phyloP scores from a whole-genome alignment of 35 echinoderm and acorn worm species.

The Lytechinus variegatus region DNA sequence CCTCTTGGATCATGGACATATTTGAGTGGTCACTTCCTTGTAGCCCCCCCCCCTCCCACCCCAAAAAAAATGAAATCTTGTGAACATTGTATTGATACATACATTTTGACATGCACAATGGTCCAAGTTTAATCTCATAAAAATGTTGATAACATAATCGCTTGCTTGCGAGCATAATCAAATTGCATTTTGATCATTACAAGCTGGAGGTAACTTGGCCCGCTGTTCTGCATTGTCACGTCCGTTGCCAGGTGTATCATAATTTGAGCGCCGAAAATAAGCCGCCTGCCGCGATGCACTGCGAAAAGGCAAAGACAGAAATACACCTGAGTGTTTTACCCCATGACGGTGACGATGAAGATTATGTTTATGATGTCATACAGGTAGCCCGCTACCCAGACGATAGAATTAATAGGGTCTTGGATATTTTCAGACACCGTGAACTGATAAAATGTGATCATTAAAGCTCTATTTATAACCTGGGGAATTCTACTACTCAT shows the following conservation, averaged over 20 bases:
- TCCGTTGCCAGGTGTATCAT: background rate
- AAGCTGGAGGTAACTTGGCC: background rate
- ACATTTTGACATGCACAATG: background rate
- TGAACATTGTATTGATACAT: background rate
- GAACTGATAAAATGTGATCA: background rate
- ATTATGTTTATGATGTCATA: background rate
- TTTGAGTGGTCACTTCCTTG: background rate
- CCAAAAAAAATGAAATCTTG: background rate
- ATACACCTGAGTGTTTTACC: background rate
- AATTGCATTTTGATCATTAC: background rate
- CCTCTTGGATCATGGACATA: background rate
- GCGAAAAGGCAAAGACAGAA: background rate
- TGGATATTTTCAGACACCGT: background rate
- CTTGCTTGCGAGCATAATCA: background rate
- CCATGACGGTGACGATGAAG: background rate
- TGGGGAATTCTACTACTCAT: background rate
- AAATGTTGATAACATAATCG: background rate
- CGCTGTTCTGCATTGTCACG: conserved; percentile 19
- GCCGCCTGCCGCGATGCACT: background rate
- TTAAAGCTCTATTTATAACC: conserved; percentile 2
- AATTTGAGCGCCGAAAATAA: conserved; percentile 19
- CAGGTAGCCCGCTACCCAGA: background rate
- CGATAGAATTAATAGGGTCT: background rate
- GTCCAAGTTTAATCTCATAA: background rate
- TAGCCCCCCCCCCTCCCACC: background rate